Evolutionary conservation across 2,113 vertebrate genomes (phyloP).

Genomic region (Antechinus stuartii): DNA sequence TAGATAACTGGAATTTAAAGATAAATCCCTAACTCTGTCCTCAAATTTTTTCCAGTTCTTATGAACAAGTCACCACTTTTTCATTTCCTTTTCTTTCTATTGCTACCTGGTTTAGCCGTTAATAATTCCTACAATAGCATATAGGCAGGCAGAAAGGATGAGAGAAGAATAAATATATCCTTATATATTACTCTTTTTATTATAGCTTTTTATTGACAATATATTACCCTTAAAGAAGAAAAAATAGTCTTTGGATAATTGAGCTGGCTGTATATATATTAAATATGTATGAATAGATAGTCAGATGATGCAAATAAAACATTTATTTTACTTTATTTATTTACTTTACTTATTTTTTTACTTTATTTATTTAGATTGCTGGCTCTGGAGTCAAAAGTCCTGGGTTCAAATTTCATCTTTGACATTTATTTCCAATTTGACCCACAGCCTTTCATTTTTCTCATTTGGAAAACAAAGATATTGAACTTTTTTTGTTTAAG

Average conservation of each 20-base stretch:
- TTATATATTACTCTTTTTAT: neutral
- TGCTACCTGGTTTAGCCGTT: neutral
- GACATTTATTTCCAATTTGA: neutral
- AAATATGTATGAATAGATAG: accelerated
- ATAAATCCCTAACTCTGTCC: constrained; percentile 24
- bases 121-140: constrained; percentile 27
- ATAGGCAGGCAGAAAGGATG: neutral
- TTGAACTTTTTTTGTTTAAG: neutral
- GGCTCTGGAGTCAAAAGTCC: neutral
- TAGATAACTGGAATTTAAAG: constrained; percentile 32
- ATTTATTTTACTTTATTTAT: too few relatives aligned
- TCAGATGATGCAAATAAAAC: neutral
- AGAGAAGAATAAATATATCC: neutral
- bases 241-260: neutral
- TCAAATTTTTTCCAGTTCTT: constrained; percentile 44
- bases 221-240: neutral
- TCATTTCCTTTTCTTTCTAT: constrained; percentile 14
- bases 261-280: neutral
- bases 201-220: too few relatives aligned
- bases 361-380: neutral
- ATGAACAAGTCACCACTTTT: neutral
- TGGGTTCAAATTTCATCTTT: neutral
- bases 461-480: neutral
- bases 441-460: neutral
- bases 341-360: too few relatives aligned